A percentile compares a stretch with the other conserved stretches of the same genome.
Conservation (phyloP, 1,140 invertebrate species). For the Cecropterus lyciades region DNA sequence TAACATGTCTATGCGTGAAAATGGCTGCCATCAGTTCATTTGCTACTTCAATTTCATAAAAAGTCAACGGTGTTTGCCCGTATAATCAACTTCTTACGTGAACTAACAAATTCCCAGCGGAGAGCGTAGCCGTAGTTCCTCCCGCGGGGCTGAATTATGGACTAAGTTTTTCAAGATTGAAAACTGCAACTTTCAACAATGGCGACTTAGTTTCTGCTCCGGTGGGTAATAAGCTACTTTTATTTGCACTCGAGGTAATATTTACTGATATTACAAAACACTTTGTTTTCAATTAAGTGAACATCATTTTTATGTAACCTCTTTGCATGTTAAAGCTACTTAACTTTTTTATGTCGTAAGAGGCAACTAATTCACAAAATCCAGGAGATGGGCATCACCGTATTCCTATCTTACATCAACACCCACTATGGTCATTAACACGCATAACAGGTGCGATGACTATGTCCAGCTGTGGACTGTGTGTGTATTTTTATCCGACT, state of each 20-base stretch:
- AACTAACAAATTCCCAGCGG: conserved; percentile 59
- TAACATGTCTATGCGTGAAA: too few species aligned
- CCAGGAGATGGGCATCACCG: too few species aligned
- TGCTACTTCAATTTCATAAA: too few species aligned
- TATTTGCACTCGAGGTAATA: conserved; percentile 40
- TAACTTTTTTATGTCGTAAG: too few species aligned
- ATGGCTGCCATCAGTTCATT: too few species aligned
- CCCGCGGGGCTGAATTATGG: conserved; percentile 68
- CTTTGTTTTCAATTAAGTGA: not conserved
- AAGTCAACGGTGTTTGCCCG: conserved; percentile 40
- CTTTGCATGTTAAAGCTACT: too few species aligned
- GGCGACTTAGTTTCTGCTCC: conserved; percentile 53
- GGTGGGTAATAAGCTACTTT: conserved; percentile 63
- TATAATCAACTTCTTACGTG: conserved; percentile 51
- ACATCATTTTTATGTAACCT: not conserved
- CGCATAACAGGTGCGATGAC: too few species aligned
- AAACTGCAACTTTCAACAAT: conserved; percentile 73
- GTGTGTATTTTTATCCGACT: too few species aligned
- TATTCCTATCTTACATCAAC: too few species aligned
- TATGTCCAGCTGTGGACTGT: too few species aligned
- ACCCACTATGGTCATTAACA: too few species aligned
- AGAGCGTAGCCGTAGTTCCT: conserved; percentile 53
- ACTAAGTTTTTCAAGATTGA: conserved; percentile 69
- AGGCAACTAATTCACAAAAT: too few species aligned
- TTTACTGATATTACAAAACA: conserved; percentile 2